Base-by-base conservation (phyloP, 2,888 invertebrate genomes). In the Phyllotreta striolata region DNA sequence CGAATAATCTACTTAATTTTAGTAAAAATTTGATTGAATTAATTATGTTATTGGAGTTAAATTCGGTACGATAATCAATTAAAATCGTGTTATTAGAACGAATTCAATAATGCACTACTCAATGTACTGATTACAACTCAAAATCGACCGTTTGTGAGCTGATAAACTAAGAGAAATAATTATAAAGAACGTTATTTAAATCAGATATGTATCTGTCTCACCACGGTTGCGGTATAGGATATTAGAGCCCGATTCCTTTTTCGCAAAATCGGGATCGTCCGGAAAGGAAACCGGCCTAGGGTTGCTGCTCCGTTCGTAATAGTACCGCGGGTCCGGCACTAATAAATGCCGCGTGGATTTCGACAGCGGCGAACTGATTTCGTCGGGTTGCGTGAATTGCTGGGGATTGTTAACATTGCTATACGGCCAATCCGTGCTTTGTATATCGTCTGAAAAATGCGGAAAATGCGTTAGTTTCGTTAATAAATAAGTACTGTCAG, bases 311-410 rank as follows among this genome's bases (percentile, higher is more conserved):
- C 87, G 78, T 83, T 87, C 80, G 83, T 89, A 84, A 84, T 88
- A 89, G 78, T 88, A 88, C 74, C 89, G 86, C 49, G 85, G 82
- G 76, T 89, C 89, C 6, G 90, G 90, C 55, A 89, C 88, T 67
- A 90, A 83, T 52, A 92, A 84, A 81, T 92, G 92, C 75, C 92
- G 86, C 6, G 92, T 92, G 8, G 92, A 91, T 81, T 93, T 93
- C 12, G 91, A 91, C 67, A 88, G 80, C 55, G 87, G 87, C 1
- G 90, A 90, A 46, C 87, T 87, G 60, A 86, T 86, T 74, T 91
- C 91, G 68, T 91, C 91, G 57, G 91, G 90, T 78, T 92, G 91
- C 1, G 92, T 92, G 79, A 89, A 92, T 74, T 91, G 90, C 73
- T 89, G 87, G 2, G 90, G 89, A 0, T 24, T 24, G 24, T 91